Conservation (phyloP, 1,140 invertebrate species). For the Drosophila nikananu region DNA sequence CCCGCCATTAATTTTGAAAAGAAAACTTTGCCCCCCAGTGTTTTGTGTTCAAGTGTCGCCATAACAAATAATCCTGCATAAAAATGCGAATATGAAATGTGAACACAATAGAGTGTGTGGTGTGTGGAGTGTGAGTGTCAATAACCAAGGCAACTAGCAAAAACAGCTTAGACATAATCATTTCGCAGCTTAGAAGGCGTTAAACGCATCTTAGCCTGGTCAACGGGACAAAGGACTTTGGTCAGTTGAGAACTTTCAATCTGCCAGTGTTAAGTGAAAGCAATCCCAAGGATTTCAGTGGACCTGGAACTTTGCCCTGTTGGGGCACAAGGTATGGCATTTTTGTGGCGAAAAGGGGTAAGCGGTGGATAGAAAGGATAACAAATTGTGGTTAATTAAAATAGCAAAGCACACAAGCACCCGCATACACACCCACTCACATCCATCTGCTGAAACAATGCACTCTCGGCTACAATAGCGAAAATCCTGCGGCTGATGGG, state of each 20-base stretch:
- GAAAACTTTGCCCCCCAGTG: conserved; percentile 7
- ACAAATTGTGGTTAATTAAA: conserved; percentile 74
- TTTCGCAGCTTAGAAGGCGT: conserved; percentile 74
- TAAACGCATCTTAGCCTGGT: conserved; percentile 64
- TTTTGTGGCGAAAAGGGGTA: neutral
- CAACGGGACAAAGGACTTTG: conserved; percentile 62
- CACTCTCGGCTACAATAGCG: conserved; percentile 39
- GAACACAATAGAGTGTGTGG: conserved; percentile 33
- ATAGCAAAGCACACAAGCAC: conserved; percentile 40
- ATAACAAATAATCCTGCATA: conserved; percentile 60
- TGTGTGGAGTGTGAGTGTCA: conserved; percentile 39
- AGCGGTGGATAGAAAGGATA: neutral
- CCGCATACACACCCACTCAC: conserved; percentile 4
- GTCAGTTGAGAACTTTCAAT: conserved; percentile 23
- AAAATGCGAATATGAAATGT: conserved; percentile 29
- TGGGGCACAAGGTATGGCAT: conserved; percentile 14
- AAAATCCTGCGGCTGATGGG: conserved; percentile 11
- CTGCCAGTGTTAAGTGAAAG: conserved; percentile 18
- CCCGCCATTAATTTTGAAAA: neutral
- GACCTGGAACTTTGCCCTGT: neutral
- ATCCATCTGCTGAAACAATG: conserved; percentile 44
- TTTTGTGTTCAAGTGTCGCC: conserved; percentile 13
- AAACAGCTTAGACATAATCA: conserved; percentile 67
- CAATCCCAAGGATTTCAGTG: conserved; percentile 30
- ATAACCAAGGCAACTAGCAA: conserved; percentile 63